Evolutionary conservation across 2,113 vertebrate genomes (phyloP).

Genomic region (Microcebus jonahi): DNA sequence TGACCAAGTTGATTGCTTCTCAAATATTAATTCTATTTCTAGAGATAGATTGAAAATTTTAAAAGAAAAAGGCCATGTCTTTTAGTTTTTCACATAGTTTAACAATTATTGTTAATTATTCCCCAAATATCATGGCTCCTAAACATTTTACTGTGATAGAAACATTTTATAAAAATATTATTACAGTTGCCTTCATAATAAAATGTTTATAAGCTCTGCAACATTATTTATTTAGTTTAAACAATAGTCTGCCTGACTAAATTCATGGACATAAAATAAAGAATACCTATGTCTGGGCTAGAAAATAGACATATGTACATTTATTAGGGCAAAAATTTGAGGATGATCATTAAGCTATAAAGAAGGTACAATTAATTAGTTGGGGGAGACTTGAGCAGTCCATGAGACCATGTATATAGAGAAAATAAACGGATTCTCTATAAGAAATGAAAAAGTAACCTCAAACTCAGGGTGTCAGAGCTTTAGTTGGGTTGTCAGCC

Average conservation of each 20-base stretch:
- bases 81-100: background rate
- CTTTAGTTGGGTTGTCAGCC: background rate
- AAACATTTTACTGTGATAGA: conserved; percentile 42
- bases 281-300: background rate
- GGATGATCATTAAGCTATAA: background rate
- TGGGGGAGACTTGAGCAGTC: background rate
- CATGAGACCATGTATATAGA: background rate
- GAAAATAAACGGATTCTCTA: background rate
- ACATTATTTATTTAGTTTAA: conserved; percentile 38
- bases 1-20: background rate
- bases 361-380: background rate
- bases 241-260: background rate
- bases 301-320: background rate
- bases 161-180: background rate
- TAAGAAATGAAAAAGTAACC: background rate
- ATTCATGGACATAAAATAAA: background rate
- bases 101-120: conserved; percentile 30
- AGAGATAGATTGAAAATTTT: background rate
- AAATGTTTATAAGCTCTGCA: conserved; percentile 3
- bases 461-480: background rate
- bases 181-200: conserved; percentile 11
- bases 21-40: background rate
- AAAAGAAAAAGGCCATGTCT: background rate
- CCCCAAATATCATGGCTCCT: background rate
- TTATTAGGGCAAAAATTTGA: background rate